Evolutionary conservation across 2,888 invertebrate genomes (phyloP), one percentile per base, ranked within the genome.

Genomic region (Lasioglossum lativentre): DNA sequence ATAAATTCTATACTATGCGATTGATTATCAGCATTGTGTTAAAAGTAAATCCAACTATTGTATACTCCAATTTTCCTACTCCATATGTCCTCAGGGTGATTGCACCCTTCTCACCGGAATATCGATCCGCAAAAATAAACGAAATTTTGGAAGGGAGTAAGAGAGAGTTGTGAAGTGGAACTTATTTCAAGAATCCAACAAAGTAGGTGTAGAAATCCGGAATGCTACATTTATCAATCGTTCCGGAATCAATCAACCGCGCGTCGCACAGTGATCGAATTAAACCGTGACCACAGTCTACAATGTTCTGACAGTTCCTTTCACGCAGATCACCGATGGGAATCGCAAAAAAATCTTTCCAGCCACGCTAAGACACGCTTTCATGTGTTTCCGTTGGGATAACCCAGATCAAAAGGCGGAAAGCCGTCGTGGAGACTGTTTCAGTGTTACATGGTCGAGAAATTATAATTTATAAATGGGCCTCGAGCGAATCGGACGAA

Each of bases 381-480:
- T 79, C 74, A 42, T 66, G n/a, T 59, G 45, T 72, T 78, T 68
- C 77, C 80, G 80, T 45, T 70, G 59, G 56, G 56, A 75, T 71
- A 71, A 81, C 78, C 76, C 47, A 81, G 80, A 87, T 85, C 82
- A 75, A 83, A 82, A 83, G 52, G 81, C 86, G 83, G 86, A 89
- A 88, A 83, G 78, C 74, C 63, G 66, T 30, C 38, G 40, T 63
- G 77, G 47, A 80, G 79, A 75, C 38, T 70, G 59, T 80, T 84
- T 59, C 82, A 71, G 45, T 80, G 47, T 52, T 40, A 72, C n/a
- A 66, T 74, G 73, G 56, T 78, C 80, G 85, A 83, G 86, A 89
- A 91, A 89, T 89, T 79, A 81, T 75, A 82, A 88, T 90, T 89
- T 82, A 78, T 80, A 42, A 66, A 47, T 68, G 81, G 66, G 81